Evolutionary conservation across 2,113 vertebrate species (phyloP).

Genomic region (Rallus limicola): DNA sequence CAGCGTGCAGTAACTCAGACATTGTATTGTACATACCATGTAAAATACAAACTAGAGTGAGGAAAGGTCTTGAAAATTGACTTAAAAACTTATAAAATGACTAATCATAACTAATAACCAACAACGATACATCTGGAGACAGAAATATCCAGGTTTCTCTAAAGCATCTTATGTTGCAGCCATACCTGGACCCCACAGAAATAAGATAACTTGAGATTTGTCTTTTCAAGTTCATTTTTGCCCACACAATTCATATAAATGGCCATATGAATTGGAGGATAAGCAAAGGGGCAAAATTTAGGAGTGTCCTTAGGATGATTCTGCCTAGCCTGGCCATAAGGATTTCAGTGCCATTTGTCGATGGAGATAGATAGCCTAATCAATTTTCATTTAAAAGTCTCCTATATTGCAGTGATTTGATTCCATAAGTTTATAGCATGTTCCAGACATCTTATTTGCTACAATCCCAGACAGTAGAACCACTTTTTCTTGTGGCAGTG

Average conservation of each 20-base stretch:
- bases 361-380: conserved; percentile 13
- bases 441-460: conserved; percentile 30
- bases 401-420: background rate
- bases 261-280: background rate
- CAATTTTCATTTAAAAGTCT: conserved; percentile 43
- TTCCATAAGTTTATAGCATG: background rate
- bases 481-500: background rate
- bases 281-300: background rate
- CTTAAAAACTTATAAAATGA: conserved; percentile 28
- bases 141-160: background rate
- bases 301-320: background rate
- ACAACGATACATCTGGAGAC: background rate
- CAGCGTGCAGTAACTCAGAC: background rate
- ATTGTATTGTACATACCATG: too few relatives aligned
- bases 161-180: background rate
- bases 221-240: background rate
- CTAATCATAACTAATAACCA: conserved; percentile 37
- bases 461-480: background rate
- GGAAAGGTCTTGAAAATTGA: conserved; percentile 16
- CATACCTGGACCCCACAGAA: background rate
- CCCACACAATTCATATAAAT: background rate
- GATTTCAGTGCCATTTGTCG: conserved; percentile 14
- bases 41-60: background rate
- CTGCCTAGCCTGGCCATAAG: background rate
- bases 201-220: background rate